A percentile compares a stretch with the other conserved stretches of the same genome.
Evolutionary conservation across 2,113 vertebrate species (phyloP).

Genomic region (Seriola rivoliana): DNA sequence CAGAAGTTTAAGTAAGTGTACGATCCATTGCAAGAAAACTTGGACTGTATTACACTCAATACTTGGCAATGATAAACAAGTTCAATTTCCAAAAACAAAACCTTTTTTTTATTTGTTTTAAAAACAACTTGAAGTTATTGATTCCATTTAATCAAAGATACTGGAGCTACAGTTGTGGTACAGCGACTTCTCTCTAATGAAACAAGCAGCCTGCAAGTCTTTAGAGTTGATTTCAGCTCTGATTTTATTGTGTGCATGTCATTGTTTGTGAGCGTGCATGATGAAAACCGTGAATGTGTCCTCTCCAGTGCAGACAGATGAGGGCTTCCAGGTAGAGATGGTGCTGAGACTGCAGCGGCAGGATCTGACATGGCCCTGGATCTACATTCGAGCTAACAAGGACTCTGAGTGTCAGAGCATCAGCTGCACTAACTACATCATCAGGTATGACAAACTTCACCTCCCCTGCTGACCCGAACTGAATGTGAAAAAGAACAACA

Average conservation of each 20-base stretch:
- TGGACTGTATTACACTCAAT: neutral
- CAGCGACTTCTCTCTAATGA: conserved; percentile 1
- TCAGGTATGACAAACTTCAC: conserved; percentile 76
- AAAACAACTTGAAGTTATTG: neutral
- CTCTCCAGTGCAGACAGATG: conserved; percentile 71
- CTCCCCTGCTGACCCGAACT: neutral
- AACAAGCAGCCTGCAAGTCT: neutral
- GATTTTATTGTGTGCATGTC: neutral
- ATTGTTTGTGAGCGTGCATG: neutral
- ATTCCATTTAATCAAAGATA: neutral
- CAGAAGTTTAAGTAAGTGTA: conserved; percentile 82
- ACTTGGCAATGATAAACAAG: neutral
- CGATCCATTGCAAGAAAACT: neutral
- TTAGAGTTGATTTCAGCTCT: neutral
- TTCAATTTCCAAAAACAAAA: neutral
- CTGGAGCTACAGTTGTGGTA: neutral
- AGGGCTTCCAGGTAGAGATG: conserved; percentile 71
- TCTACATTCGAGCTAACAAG: conserved; percentile 70
- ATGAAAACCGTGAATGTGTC: conserved; percentile 7
- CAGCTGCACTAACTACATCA: conserved; percentile 80
- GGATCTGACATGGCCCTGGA: conserved; percentile 82
- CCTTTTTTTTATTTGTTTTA: too few relatives aligned
- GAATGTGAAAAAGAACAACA: neutral
- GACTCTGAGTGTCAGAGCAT: conserved; percentile 61
- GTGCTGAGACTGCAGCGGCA: conserved; percentile 80